phyloP scores from a whole-genome alignment of 2,888 invertebrate genomes.

The Acronicta leporina region DNA sequence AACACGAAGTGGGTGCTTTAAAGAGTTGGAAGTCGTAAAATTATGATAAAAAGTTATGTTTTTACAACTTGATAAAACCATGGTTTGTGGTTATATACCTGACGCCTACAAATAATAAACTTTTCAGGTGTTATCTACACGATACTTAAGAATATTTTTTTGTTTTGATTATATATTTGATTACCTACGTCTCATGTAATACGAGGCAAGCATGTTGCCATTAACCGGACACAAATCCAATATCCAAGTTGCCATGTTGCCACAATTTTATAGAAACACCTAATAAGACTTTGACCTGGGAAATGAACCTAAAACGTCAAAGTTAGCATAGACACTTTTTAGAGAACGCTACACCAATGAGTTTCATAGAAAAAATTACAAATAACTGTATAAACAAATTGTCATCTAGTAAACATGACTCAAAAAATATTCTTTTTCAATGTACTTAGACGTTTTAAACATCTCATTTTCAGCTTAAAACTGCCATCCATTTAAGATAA shows the following conservation, averaged over 20 bases:
- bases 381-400: background rate
- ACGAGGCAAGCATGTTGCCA: too few species aligned
- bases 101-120: slow-evolving; percentile 67
- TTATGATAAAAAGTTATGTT: slow-evolving; percentile 85
- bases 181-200: too few species aligned
- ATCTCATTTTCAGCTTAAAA: slow-evolving; percentile 37
- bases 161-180: slow-evolving; percentile 11
- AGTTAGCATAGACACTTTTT: too few species aligned
- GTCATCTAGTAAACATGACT: background rate
- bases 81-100: slow-evolving; percentile 75
- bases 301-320: too few species aligned
- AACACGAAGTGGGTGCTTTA: slow-evolving; percentile 79
- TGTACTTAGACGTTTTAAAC: slow-evolving; percentile 11
- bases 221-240: too few species aligned
- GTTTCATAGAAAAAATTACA: too few species aligned
- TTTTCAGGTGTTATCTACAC: slow-evolving; percentile 38
- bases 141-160: slow-evolving; percentile 20
- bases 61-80: slow-evolving; percentile 78
- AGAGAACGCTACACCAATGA: too few species aligned
- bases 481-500: slow-evolving; percentile 44
- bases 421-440: background rate
- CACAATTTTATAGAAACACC: too few species aligned
- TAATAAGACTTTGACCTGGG: too few species aligned
- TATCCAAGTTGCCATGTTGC: too few species aligned
- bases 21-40: slow-evolving; percentile 79